Conservation (phyloP, 2,113 vertebrate species). For the Beaufortia kweichowensis region DNA sequence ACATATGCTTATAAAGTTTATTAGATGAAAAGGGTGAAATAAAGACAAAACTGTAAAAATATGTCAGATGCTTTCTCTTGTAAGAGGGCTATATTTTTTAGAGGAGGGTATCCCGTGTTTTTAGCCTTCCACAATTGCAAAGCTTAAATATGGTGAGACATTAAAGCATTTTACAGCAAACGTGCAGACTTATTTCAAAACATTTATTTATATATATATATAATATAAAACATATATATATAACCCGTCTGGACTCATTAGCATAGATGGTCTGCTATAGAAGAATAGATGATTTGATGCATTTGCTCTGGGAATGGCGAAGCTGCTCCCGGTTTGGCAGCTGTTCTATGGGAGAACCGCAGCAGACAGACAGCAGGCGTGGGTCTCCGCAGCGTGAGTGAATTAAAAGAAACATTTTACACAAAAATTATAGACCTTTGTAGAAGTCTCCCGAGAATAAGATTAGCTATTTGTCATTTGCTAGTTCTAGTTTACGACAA, state of each 20-base stretch:
- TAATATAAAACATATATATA: too few relatives aligned
- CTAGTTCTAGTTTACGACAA: not conserved
- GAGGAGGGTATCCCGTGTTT: not conserved
- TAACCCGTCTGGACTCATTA: constrained; percentile 35
- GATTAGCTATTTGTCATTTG: constrained; percentile 39
- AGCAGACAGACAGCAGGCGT: constrained; percentile 76
- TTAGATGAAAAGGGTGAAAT: constrained; percentile 79
- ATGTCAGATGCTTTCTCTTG: constrained; percentile 47
- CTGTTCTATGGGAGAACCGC: constrained; percentile 73
- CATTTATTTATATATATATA: too few relatives aligned
- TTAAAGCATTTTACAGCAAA: not conserved
- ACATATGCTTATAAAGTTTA: constrained; percentile 81
- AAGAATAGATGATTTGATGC: constrained; percentile 61
- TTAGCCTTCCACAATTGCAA: not conserved
- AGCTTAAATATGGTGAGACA: not conserved
- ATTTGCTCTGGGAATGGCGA: constrained; percentile 66
- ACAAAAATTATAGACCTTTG: constrained; percentile 48
- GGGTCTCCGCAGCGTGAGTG: constrained; percentile 74
- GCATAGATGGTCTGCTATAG: constrained; percentile 50
- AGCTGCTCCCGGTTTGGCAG: constrained; percentile 75
- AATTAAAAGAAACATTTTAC: constrained; percentile 55
- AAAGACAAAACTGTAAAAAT: constrained; percentile 78
- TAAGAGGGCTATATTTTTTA: not conserved
- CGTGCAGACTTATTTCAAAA: not conserved
- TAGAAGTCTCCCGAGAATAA: constrained; percentile 42